Percentiles rank a stretch among this genome's conserved stretches.
Evolutionary conservation across 1,140 invertebrate species (phyloP).

Genomic region (Diabrotica virgifera): DNA sequence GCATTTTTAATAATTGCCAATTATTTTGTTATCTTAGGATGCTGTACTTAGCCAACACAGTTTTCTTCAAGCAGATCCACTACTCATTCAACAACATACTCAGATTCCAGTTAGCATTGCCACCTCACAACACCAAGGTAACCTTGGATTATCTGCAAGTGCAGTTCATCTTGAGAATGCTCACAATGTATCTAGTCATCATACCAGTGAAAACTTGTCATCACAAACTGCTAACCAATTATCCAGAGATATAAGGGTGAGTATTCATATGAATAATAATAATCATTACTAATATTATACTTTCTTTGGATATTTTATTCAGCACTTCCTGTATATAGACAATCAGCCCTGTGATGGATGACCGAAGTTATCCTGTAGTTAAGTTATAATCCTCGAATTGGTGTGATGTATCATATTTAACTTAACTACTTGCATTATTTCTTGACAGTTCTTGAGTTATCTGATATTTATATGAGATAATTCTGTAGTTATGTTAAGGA

Average conservation of each 20-base stretch:
- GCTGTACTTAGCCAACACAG: conserved; percentile 44
- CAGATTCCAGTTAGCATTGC: conserved; percentile 46
- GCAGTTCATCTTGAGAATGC: conserved; percentile 47
- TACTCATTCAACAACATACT: conserved; percentile 43
- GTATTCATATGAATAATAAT: not conserved
- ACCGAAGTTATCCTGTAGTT: too few species aligned
- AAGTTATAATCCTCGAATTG: too few species aligned
- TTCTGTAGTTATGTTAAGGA: too few species aligned
- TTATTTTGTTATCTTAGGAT: conserved; percentile 37
- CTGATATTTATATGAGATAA: too few species aligned
- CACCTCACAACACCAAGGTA: conserved; percentile 39
- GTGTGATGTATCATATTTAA: too few species aligned
- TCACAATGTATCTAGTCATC: conserved; percentile 33
- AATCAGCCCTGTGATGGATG: too few species aligned
- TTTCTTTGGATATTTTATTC: too few species aligned
- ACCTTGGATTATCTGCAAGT: conserved; percentile 44
- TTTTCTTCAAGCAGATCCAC: conserved; percentile 43
- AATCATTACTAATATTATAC: too few species aligned
- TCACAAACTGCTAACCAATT: conserved; percentile 32
- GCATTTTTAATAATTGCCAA: not conserved
- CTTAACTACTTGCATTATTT: too few species aligned
- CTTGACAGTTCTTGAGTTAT: too few species aligned
- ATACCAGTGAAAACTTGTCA: conserved; percentile 44
- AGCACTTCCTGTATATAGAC: too few species aligned
- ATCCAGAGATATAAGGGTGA: conserved; percentile 32